phyloP scores from a whole-genome alignment of 2,797 vertebrate genomes.

The Galagoides demidoff region DNA sequence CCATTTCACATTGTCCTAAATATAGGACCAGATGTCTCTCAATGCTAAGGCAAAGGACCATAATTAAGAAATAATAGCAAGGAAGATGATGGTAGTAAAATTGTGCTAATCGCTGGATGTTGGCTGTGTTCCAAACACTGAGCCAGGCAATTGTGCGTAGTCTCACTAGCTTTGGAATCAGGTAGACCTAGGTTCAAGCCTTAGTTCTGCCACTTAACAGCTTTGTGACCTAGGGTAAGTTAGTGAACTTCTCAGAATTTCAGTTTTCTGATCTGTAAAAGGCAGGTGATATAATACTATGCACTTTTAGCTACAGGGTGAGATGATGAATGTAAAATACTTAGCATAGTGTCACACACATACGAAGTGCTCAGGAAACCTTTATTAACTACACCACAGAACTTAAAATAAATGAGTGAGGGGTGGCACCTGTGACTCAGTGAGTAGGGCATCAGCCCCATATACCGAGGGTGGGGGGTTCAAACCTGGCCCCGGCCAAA shows the following conservation, averaged over 20 bases:
- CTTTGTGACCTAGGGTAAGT: constrained; percentile 3
- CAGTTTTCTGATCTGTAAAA: constrained; percentile 40
- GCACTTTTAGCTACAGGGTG: background rate
- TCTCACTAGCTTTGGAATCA: constrained; percentile 22
- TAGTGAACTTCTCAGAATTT: constrained; percentile 31
- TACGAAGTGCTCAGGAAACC: constrained; percentile 24
- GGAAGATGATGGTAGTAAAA: constrained; percentile 4
- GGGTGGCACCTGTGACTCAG: no score
- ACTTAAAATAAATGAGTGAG: constrained; percentile 1
- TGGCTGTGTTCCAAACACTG: background rate
- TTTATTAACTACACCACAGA: constrained; percentile 7
- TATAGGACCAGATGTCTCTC: background rate
- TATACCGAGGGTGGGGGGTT: no score
- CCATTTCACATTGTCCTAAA: background rate
- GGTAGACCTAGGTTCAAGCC: background rate
- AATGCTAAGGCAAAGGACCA: background rate
- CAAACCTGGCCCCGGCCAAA: no score
- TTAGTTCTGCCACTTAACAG: background rate
- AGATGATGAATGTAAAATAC: constrained; percentile 43
- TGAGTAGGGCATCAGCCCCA: no score
- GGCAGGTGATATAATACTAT: background rate
- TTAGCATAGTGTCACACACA: background rate
- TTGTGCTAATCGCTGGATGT: background rate
- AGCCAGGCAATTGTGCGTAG: background rate
- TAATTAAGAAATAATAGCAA: constrained; percentile 34